Evolutionary conservation across 2,888 invertebrate species (phyloP), one percentile per base, ranked within the genome.

Genomic region (Hirtodrosophila histrioides): DNA sequence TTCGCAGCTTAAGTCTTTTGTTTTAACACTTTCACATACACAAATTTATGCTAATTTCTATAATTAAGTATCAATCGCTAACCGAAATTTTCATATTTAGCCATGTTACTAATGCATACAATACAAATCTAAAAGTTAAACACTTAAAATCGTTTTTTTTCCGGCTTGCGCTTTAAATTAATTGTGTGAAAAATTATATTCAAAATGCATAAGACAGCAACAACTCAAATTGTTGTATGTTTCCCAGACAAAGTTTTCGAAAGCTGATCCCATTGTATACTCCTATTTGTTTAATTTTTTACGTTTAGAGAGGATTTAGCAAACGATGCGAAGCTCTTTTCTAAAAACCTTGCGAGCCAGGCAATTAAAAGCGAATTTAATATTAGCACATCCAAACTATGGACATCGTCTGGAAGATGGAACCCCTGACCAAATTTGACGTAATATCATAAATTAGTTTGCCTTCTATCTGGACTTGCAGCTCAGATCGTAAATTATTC

Each of bases 141-240:
- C 74, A 80, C 63, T 78, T 72, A 39, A 48, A 62, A 68, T 49
- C 17, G 46, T 35, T 40, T 10, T 24, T 24, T 58, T n/a, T n/a
- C 46, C 45, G 57, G 57, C n/a, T 69, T 50, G 43, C 48, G 61
- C 68, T 69, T 67, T 62, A 40, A 83, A 79, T 71, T 60, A 83
- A 86, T 69, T 82, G 81, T 86, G 86, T 84, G 82, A 86, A 86
- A 72, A 77, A 66, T 67, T 29, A 56, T 63, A 77, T 71, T 80
- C 72, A 63, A 74, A 83, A 83, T 66, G 71, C 81, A 86, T 62
- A 79, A 73, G 58, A 55, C 49, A 37, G 41, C 40, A 41, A 48
- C 55, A 54, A 49, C 62, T 73, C 44, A 51, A 46, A 62, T 74
- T 53, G 41, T 43, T 33, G 36, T 35, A 36, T 36, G 62, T 61